Conservation (phyloP, 2,113 vertebrate genomes). For the Hemiprocne comata region DNA sequence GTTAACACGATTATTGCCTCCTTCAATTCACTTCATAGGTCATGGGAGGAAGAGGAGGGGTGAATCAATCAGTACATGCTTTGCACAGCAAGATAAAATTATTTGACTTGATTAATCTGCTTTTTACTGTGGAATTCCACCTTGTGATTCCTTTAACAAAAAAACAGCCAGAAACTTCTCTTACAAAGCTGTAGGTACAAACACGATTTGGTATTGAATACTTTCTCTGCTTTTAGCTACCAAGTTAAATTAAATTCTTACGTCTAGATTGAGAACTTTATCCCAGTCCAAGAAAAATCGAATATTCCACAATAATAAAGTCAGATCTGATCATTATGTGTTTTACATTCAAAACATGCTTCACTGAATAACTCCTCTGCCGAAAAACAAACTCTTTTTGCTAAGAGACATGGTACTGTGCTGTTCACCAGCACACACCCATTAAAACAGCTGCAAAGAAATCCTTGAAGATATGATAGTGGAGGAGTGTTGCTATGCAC, state of each 20-base stretch:
- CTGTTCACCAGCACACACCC: not conserved
- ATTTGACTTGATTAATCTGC: not conserved
- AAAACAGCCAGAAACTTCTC: not conserved
- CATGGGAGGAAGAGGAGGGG: not conserved
- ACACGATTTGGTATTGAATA: not conserved
- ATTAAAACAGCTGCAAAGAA: not conserved
- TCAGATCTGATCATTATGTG: not conserved
- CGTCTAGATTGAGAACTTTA: not conserved
- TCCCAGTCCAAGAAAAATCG: not conserved
- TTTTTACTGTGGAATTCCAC: not conserved
- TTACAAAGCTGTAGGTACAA: not conserved
- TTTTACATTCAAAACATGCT: not conserved
- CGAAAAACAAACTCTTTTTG: not conserved
- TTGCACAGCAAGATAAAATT: not conserved
- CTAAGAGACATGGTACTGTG: not conserved
- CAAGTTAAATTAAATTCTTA: not conserved
- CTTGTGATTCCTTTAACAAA: not conserved
- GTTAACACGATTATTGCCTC: not conserved
- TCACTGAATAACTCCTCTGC: not conserved
- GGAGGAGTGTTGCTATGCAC: not conserved
- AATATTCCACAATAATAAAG: not conserved
- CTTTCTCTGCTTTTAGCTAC: not conserved
- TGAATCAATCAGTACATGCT: not conserved
- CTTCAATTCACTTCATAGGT: not conserved
- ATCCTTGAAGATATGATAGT: not conserved